phyloP scores from a whole-genome alignment of 2,888 invertebrate genomes.

The Idaea straminata region DNA sequence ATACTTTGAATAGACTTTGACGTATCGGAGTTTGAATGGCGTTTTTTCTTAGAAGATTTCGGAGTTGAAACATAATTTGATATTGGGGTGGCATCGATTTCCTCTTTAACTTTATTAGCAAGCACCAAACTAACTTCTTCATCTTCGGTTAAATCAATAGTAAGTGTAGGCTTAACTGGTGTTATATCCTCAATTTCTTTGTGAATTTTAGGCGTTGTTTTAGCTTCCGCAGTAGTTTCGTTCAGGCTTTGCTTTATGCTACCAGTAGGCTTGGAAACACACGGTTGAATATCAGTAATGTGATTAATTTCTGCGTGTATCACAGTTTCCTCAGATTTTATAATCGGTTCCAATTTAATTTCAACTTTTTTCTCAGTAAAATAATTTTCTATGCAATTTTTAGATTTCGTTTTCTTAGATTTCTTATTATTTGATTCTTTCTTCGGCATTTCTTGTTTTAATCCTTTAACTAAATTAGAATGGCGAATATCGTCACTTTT shows the following conservation, averaged over 20 bases:
- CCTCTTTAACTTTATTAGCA: background rate
- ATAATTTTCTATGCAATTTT: conserved; percentile 22
- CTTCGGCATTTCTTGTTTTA: conserved; percentile 20
- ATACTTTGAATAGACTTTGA: conserved; percentile 10
- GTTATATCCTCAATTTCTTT: background rate
- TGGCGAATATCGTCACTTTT: conserved; percentile 44
- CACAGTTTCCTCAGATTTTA: background rate
- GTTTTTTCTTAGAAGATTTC: background rate
- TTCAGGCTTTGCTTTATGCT: background rate
- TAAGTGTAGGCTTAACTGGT: background rate
- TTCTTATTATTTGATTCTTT: conserved; percentile 15
- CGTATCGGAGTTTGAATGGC: conserved; percentile 4
- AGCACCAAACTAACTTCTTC: background rate
- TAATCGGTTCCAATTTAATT: conserved; percentile 4
- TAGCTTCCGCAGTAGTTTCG: background rate
- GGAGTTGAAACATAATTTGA: background rate
- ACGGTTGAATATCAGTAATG: background rate
- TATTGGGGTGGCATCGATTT: background rate
- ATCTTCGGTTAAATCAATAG: background rate
- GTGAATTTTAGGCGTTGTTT: background rate
- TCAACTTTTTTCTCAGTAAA: conserved; percentile 15
- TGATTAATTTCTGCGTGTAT: background rate
- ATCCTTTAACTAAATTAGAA: conserved; percentile 48
- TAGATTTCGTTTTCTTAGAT: conserved; percentile 25
- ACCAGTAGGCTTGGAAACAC: background rate